Evolutionary conservation across 2,888 invertebrate species (phyloP).

Genomic region (Chironomus riparius): DNA sequence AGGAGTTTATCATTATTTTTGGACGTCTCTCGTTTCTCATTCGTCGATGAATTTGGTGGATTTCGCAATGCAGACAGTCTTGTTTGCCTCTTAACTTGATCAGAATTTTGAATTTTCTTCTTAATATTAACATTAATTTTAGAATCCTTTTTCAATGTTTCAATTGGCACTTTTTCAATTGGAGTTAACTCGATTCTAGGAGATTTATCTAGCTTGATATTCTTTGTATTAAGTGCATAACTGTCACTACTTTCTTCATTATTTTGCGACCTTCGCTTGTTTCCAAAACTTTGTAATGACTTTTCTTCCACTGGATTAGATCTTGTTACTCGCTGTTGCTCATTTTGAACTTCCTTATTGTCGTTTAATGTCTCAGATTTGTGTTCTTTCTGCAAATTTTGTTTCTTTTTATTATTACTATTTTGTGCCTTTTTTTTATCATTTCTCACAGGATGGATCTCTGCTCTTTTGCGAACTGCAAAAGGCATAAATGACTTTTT

Average conservation of each 20-base stretch:
- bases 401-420: not conserved
- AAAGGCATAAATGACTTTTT: slow-evolving; percentile 42
- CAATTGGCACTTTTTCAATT: slow-evolving; percentile 2
- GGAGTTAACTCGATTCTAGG: not conserved
- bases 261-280: slow-evolving; percentile 11
- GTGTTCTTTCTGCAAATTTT: not conserved
- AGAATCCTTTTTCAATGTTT: not conserved
- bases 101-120: slow-evolving; percentile 30
- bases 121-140: slow-evolving; percentile 32
- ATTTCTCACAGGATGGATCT: slow-evolving; percentile 36
- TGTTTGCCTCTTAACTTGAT: slow-evolving; percentile 28
- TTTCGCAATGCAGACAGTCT: slow-evolving; percentile 28
- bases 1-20: slow-evolving; percentile 1
- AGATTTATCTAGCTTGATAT: not conserved
- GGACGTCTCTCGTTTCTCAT: not conserved
- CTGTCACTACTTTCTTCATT: not conserved
- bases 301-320: slow-evolving; percentile 4
- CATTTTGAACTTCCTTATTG: slow-evolving; percentile 1
- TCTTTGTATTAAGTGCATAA: not conserved
- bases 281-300: too few species aligned
- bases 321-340: not conserved
- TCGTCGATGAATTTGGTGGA: not conserved
- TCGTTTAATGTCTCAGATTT: not conserved
- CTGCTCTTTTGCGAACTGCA: slow-evolving; percentile 50
- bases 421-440: slow-evolving; percentile 17